These are phyloP conservation scores for Drosophila melanica DNA, from an alignment of 1,140 invertebrate species.

Conservation along the genomic window DNA sequence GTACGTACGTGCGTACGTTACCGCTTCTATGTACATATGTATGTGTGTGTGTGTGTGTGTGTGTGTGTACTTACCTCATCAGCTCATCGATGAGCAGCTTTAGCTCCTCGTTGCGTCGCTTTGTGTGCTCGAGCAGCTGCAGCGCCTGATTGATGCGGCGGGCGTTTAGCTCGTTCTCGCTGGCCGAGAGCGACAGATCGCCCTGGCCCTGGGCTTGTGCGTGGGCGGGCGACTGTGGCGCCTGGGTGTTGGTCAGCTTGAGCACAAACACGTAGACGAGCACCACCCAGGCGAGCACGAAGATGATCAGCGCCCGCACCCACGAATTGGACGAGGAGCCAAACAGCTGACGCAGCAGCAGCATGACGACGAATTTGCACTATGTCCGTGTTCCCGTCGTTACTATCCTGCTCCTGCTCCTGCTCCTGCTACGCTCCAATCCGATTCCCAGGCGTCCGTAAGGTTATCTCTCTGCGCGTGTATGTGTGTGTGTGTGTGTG, in stretches of 20 bases:
- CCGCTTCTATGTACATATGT: neutral
- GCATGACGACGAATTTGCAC: slow-evolving; percentile 48
- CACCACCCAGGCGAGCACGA: slow-evolving; percentile 78
- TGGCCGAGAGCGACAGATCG: neutral
- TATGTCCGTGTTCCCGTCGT: neutral
- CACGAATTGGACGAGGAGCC: slow-evolving; percentile 79
- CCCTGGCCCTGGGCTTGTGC: neutral
- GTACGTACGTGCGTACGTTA: too few species aligned
- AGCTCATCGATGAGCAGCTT: slow-evolving; percentile 79
- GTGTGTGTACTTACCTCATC: slow-evolving; percentile 64
- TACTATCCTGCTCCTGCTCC: slow-evolving; percentile 1
- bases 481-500: neutral
- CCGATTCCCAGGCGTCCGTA: neutral
- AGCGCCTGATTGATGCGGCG: slow-evolving; percentile 78
- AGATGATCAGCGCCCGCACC: slow-evolving; percentile 79
- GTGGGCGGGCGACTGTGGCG: too few species aligned
- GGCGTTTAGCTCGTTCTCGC: slow-evolving; percentile 64
- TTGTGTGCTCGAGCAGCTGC: slow-evolving; percentile 74
- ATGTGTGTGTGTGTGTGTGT: neutral
- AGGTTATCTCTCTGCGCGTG: neutral
- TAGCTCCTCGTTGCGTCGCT: slow-evolving; percentile 78
- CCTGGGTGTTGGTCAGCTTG: slow-evolving; percentile 63
- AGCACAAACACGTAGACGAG: slow-evolving; percentile 81
- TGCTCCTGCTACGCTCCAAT: neutral
- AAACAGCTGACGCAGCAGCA: slow-evolving; percentile 80